Percentiles rank a stretch among this genome's conserved stretches.
phyloP scores from a whole-genome alignment of 2,113 vertebrate species.

The Clarias batrachus region DNA sequence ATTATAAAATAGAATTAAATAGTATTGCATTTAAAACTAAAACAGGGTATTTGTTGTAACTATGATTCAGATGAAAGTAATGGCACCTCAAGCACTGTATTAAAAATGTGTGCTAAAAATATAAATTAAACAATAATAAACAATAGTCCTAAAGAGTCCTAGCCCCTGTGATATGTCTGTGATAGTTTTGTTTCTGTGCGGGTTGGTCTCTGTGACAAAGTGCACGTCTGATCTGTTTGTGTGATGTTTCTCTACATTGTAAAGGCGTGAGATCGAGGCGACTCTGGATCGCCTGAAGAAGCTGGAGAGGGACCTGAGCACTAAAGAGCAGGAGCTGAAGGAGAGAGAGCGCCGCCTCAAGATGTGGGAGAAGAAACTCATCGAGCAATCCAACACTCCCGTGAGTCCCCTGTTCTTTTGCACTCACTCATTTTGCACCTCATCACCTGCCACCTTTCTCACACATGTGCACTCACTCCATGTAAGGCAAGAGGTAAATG shows the following conservation, averaged over 20 bases:
- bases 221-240: constrained; percentile 17
- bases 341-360: constrained; percentile 89
- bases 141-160: background rate
- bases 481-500: background rate
- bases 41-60: background rate
- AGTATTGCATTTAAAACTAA: background rate
- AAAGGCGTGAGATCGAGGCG: constrained; percentile 95
- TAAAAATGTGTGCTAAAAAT: background rate
- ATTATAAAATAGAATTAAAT: background rate
- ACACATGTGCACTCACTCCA: background rate
- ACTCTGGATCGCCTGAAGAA: constrained; percentile 96
- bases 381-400: constrained; percentile 92
- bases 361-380: constrained; percentile 97
- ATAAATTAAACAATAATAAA: background rate
- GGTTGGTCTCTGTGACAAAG: background rate
- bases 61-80: background rate
- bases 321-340: constrained; percentile 96
- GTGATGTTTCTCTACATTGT: constrained; percentile 34
- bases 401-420: constrained; percentile 75
- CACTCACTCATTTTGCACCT: constrained; percentile 30
- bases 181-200: background rate
- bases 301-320: constrained; percentile 96
- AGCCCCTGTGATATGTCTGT: background rate
- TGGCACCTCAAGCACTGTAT: background rate
- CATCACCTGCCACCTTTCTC: constrained; percentile 2